These are phyloP conservation scores for Donacobius atricapilla DNA, from an alignment of 2,113 vertebrate genomes.

Conservation along the genomic window DNA sequence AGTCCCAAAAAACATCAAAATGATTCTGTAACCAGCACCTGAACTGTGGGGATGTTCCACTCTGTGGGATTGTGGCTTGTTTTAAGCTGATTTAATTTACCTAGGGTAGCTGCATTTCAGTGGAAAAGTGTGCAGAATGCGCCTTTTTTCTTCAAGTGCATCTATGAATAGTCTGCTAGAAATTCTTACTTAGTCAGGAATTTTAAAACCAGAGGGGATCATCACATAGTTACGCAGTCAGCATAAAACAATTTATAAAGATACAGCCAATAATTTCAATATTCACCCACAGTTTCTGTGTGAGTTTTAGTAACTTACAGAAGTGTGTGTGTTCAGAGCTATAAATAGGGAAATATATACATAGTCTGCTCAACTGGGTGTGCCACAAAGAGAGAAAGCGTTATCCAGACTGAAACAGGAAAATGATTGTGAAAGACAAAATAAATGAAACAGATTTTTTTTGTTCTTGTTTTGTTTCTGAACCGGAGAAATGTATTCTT, in stretches of 20 bases:
- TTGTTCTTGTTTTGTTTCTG: background rate
- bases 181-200: background rate
- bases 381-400: background rate
- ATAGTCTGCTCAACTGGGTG: background rate
- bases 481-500: background rate
- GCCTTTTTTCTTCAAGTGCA: background rate
- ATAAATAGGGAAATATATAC: background rate
- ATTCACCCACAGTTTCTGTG: background rate
- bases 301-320: background rate
- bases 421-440: background rate
- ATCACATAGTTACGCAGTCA: background rate
- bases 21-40: background rate
- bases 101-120: background rate
- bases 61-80: background rate
- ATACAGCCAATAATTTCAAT: background rate
- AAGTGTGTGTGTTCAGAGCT: background rate
- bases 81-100: background rate
- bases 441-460: background rate
- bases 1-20: background rate
- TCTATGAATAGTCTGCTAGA: background rate
- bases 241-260: background rate
- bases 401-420: background rate
- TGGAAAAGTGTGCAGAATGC: background rate
- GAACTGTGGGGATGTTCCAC: background rate
- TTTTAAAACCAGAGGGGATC: background rate